These are phyloP conservation scores for Oncopeltus fasciatus DNA, from an alignment of 1,140 invertebrate species.

Conservation along the genomic window DNA sequence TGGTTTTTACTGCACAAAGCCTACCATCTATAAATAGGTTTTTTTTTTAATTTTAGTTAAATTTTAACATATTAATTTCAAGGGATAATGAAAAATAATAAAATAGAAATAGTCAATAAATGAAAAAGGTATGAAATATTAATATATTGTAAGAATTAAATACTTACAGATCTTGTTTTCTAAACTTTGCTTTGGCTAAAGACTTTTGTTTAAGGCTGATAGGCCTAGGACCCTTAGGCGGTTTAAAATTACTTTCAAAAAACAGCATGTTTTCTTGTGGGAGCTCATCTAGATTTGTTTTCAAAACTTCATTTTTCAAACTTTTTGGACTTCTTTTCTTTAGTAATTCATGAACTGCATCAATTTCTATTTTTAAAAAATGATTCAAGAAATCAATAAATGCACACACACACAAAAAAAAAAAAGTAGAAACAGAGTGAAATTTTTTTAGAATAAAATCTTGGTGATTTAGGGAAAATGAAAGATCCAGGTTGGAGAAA, in stretches of 20 bases:
- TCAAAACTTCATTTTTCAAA: background rate
- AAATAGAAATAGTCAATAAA: background rate
- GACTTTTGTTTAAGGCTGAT: background rate
- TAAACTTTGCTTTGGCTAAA: background rate
- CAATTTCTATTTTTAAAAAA: slow-evolving; percentile 6
- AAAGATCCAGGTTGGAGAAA: too few relatives aligned
- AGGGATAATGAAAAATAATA: background rate
- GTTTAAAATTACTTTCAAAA: background rate
- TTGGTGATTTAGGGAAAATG: too few relatives aligned
- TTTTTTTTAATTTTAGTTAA: background rate
- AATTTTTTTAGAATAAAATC: too few relatives aligned
- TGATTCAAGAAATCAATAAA: too few relatives aligned
- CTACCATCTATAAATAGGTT: too few relatives aligned
- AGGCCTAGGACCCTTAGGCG: background rate
- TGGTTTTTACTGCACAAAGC: too few relatives aligned
- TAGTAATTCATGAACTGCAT: background rate
- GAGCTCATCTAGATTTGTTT: background rate
- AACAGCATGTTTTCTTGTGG: background rate
- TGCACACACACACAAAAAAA: too few relatives aligned
- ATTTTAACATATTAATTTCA: background rate
- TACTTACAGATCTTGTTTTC: background rate
- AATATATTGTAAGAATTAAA: too few relatives aligned
- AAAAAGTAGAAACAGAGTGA: too few relatives aligned
- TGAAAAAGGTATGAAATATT: background rate
- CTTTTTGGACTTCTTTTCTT: background rate